phyloP scores from a whole-genome alignment of 2,113 vertebrate genomes.

The Anoura caudifer region DNA sequence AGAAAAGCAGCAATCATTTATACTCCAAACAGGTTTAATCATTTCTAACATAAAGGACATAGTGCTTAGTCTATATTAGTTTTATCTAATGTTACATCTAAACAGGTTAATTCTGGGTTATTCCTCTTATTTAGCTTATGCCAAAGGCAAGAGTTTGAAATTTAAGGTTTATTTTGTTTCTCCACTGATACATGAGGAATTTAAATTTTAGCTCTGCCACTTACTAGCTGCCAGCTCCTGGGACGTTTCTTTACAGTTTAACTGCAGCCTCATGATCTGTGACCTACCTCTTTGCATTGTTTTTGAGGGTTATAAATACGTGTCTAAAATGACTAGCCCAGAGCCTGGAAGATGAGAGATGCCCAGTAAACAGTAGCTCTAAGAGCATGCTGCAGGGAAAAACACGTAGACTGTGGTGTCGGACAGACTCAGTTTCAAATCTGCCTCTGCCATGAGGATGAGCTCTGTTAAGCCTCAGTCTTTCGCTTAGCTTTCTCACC shows the following conservation, averaged over 20 bases:
- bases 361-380: neutral
- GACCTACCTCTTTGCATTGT: neutral
- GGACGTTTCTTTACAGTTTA: neutral
- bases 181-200: neutral
- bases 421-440: neutral
- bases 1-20: neutral
- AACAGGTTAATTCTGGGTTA: neutral
- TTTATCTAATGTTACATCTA: neutral
- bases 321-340: neutral
- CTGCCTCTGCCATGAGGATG: neutral
- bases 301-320: neutral
- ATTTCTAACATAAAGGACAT: neutral
- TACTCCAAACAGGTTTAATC: neutral
- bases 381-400: neutral
- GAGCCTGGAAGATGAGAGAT: neutral
- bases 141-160: neutral
- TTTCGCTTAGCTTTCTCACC: neutral
- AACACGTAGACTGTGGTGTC: neutral
- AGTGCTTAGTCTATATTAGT: neutral
- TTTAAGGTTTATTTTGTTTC: neutral
- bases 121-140: neutral
- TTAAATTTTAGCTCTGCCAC: neutral
- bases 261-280: neutral
- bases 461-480: neutral
- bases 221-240: neutral